Base-by-base conservation (phyloP, 2,888 invertebrate species). In the Phyllotreta cruciferae region DNA sequence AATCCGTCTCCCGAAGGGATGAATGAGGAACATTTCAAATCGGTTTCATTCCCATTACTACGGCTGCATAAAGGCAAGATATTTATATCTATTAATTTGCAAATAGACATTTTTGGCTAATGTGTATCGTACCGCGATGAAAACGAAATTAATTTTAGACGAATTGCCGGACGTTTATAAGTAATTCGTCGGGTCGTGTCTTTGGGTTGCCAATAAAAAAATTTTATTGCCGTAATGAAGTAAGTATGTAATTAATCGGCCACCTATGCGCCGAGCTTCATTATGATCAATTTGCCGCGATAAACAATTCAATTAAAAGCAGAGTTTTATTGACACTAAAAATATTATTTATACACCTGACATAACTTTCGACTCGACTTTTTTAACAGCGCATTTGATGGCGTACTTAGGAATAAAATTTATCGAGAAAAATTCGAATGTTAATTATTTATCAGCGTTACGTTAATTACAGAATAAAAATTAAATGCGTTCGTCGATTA, bases 281-380 rank as follows among this genome's bases (percentile, higher is more conserved):
- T 70, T 66, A 70, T 64, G 65, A 66, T 66, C 67, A 69, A 66
- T 70, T 65, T 66, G 63, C 66, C 62, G 36, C 39, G 63, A 67
- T 64, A 70, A 69, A 69, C 69, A 69, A 64, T 68, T 63, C 58
- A 68, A 64, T 68, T 69, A 64, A 66, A 69, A 55, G 37, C 41
- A 37, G 24, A 14, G 49, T 64, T 57, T 64, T 61, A 64, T 64
- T 49, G 47, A 35, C 44, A 41, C 55, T 44, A 55, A 56, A 56
- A 63, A 56, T 61, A 63, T 63, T 55, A 60, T 63, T 63, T 60
- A 63, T 50, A 60, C 41, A 60, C 60, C 63, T 63, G 58, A 63
- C 63, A 53, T 63, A 55, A 63, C 8, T 38, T 36, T 38, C 35
- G 6, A 45, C 38, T n/a, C n/a, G 36, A 38, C 24, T 37, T 24